Percentiles rank a stretch among this genome's conserved stretches.
These are phyloP conservation scores for Mycetomoellerius zeteki DNA, from an alignment of 1,140 invertebrate species.

Conservation along the genomic window DNA sequence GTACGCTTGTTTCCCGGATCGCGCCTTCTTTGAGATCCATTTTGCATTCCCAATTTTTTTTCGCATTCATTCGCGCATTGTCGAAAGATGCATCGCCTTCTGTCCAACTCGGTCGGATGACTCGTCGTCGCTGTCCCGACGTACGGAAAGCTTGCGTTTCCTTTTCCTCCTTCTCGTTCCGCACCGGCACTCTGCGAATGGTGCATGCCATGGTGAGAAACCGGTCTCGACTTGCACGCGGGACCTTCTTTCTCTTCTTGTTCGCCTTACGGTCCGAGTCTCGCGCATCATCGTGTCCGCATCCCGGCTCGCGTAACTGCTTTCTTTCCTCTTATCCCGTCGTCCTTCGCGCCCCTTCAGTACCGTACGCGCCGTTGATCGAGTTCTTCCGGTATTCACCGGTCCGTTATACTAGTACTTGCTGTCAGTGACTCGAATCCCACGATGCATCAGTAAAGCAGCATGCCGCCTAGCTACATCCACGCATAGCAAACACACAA, in stretches of 20 bases:
- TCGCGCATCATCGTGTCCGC: slow-evolving; percentile 54
- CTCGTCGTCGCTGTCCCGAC: slow-evolving; percentile 33
- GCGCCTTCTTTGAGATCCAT: not conserved
- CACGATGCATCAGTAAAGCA: slow-evolving; percentile 58
- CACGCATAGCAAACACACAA: not conserved
- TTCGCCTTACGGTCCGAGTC: slow-evolving; percentile 62
- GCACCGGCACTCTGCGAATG: slow-evolving; percentile 24
- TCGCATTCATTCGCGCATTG: slow-evolving; percentile 2
- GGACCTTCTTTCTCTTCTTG: slow-evolving; percentile 65
- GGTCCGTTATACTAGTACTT: slow-evolving; percentile 73
- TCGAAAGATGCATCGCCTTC: not conserved
- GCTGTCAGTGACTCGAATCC: slow-evolving; percentile 70
- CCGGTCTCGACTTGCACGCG: slow-evolving; percentile 67
- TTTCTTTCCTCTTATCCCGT: slow-evolving; percentile 69
- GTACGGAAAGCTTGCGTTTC: slow-evolving; percentile 48
- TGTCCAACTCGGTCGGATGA: slow-evolving; percentile 37
- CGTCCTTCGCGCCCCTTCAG: slow-evolving; percentile 73
- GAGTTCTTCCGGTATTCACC: slow-evolving; percentile 75
- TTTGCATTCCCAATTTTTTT: not conserved
- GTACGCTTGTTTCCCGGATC: slow-evolving; percentile 7
- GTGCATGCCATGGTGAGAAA: slow-evolving; percentile 71
- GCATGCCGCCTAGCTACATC: slow-evolving; percentile 20
- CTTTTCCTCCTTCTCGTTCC: slow-evolving; percentile 63
- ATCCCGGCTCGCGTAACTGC: slow-evolving; percentile 61
- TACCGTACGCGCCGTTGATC: slow-evolving; percentile 75